A percentile compares a stretch with the other conserved stretches of the same genome.
These are phyloP conservation scores for Osmerus mordax DNA, from an alignment of 2,113 vertebrate genomes.

Conservation along the genomic window DNA sequence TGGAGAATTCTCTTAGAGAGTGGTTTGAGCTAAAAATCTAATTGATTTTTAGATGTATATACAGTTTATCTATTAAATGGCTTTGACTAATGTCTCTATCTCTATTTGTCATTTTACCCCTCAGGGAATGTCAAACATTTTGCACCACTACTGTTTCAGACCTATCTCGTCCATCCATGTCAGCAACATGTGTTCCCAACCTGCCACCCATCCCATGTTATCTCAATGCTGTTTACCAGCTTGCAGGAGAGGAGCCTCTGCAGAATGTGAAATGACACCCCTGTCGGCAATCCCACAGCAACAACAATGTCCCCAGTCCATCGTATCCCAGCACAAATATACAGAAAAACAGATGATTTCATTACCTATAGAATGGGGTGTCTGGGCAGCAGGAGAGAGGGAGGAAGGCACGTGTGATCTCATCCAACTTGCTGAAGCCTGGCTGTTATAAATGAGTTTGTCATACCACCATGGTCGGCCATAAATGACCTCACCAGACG, in stretches of 20 bases:
- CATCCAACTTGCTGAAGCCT: constrained; percentile 76
- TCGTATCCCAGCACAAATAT: constrained; percentile 74
- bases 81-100: no score
- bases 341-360: constrained; percentile 84
- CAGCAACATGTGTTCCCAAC: constrained; percentile 67
- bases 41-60: no score
- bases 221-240: constrained; percentile 71
- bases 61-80: no score
- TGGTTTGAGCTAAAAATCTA: no score
- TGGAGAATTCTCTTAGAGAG: no score
- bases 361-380: constrained; percentile 69
- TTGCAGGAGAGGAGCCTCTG: constrained; percentile 61
- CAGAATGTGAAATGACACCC: constrained; percentile 64
- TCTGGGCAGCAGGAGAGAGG: constrained; percentile 21
- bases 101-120: background rate
- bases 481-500: constrained; percentile 87
- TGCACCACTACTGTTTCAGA: constrained; percentile 64
- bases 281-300: constrained; percentile 60
- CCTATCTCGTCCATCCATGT: constrained; percentile 50
- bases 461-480: constrained; percentile 73
- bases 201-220: constrained; percentile 57
- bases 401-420: constrained; percentile 70
- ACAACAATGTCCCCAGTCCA: constrained; percentile 72
- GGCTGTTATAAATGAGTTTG: constrained; percentile 80
- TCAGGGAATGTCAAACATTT: constrained; percentile 4